Evolutionary conservation across 2,797 vertebrate species (phyloP), one percentile per base, ranked within the genome.

Genomic region (Prionace glauca): DNA sequence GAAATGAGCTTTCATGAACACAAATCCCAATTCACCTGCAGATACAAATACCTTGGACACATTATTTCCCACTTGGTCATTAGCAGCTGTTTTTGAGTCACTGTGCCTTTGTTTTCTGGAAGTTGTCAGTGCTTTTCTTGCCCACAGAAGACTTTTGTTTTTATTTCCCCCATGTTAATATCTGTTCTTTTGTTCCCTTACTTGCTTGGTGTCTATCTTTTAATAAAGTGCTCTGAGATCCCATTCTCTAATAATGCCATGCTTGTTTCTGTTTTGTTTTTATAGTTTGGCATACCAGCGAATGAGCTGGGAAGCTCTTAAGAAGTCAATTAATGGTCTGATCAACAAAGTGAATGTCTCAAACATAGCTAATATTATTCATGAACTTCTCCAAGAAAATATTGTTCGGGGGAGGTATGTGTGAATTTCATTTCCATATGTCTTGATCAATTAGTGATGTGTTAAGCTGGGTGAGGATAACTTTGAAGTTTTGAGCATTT

Each of bases 301-400:
- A 96, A 99, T 99, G 99, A 99, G 99, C 97, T 99, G 99, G 99
- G 99, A 99, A 97, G 99, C 99, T 16, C 97, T 99, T 96, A 99
- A 99, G 98, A 99, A 99, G 96, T 99, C 99, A 0, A 99, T 99
- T 97, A 99, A 99, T 20, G 99, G 99, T 97, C 98, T 99, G 96
- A 98, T 99, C 97, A 99, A 99, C 97, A 99, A 99, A 97, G 98
- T 99, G 95, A 99, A 99, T 0, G 99, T 99, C 96, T 99, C 99
- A 84, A 99, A 99, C 97, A 99, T 99, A 87, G 98, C 97, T 96
- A 98, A 98, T 96, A 99, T 99, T 96, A 99, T 99, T 97, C 98
- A 99, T 96, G 99, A 99, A 97, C 98, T 99, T 81, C 98, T 99
- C 96, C 99, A 99, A 96, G 99, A 99, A 98, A 99, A 99, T 96